Evolutionary conservation across 1,140 invertebrate genomes (phyloP), one percentile per base, ranked within the genome.

Genomic region (Drosophila sp.): DNA sequence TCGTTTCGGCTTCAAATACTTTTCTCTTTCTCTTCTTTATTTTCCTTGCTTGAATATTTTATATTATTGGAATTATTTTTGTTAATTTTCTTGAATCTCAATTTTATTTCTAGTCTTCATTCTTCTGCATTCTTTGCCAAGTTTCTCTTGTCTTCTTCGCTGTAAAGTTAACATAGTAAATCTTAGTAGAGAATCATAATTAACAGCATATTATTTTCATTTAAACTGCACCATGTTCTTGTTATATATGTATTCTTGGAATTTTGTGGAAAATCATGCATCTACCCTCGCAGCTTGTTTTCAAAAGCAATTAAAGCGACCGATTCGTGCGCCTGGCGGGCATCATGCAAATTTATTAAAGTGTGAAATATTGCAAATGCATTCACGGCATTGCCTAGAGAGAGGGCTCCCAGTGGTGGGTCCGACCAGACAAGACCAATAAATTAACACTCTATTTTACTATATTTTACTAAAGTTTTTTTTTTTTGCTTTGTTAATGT

Each of bases 351-450:
- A 50, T 50, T 50, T 50, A 50, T 50, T 50, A 50, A 50, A 50
- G 44, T 50, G 44, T 50, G 44, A 50, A 50, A 50, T 50, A 50
- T 50, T 50, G 44, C 44, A 50, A 50, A 50, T 50, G 44, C 44
- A 50, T 50, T 50, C 23, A 50, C 44, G 44, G 44, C 44, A 27
- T 27, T 50, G 10, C 23, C 44, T 10, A 27, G 44, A 50, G 23
- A 25, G 23, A 50, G 23, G 44, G 7, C 23, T 27, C 44, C 23
- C 44, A 27, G 44, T 50, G 44, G 44, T 50, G 44, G 44, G 44
- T 50, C 44, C 17, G 17, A 47, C 44, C 44, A 50, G 44, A 50
- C 44, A 27, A 50, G 44, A 50, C 44, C 44, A 50, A 50, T 50
- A 50, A 50, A 50, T 50, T 50, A 50, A 50, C 44, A 50, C 44